Evolutionary conservation across 2,113 vertebrate genomes (phyloP), one percentile per base, ranked within the genome.

Genomic region (Gorsachius goisagi): DNA sequence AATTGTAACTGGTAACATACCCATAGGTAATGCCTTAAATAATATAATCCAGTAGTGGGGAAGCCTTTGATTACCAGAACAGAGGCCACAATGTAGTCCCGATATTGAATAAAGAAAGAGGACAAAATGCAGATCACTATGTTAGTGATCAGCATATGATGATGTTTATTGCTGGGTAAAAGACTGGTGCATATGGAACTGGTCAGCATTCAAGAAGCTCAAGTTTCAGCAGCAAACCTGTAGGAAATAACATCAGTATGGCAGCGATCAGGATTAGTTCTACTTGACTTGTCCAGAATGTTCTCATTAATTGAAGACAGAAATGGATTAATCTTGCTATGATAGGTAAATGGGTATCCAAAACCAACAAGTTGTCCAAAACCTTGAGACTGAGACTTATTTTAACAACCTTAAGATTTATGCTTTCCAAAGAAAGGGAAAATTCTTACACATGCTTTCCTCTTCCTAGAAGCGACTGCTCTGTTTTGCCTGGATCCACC

Each of bases 401-500:
- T 89, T 92, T 82, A 89, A 73, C 33, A 85, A n/a, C 39, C 39
- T 73, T 49, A 75, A 93, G 26, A 77, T 88, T 67, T 83, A 76
- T 90, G 59, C 11, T 72, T 90, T 75, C 52, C 26, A 71, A 93
- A 84, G 35, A 81, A 55, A 27, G 20, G 56, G 21, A 41, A 74
- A 74, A 63, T 77, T 77, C 47, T 84, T 84, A 63, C 73, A 67
- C 5, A 11, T 12, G 39, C 8, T 88, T 86, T 93, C 37, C 9
- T 67, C 55, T 78, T 93, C 59, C 50, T 52, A 75, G 68, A 86
- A 90, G 3, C 1, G 1, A 62, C 35, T 66, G 39, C 28, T 84
- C 26, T 93, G 75, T 94, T 96, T 93, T 88, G 41, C 79, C 91
- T 94, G 78, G 75, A 91, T 96, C 94, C 23, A 27, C 45, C n/a